A percentile compares a stretch with the other conserved stretches of the same genome.
Evolutionary conservation across 2,797 vertebrate species (phyloP).

Genomic region (Microchirus variegatus): DNA sequence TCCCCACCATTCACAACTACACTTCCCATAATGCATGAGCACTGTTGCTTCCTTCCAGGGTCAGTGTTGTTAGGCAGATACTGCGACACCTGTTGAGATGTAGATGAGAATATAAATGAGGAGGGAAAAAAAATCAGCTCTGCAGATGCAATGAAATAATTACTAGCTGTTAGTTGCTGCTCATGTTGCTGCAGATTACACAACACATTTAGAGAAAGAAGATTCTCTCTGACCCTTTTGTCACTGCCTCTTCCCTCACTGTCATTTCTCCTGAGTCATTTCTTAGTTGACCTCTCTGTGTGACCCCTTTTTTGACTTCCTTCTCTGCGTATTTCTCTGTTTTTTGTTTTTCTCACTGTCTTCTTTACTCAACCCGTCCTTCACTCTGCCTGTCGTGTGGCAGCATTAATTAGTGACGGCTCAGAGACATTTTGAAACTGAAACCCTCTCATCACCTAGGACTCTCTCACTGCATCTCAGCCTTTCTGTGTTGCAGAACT

Average conservation of each 20-base stretch:
- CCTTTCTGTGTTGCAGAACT: constrained; percentile 17
- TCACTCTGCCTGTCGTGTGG: constrained; percentile 50
- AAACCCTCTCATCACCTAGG: constrained; percentile 25
- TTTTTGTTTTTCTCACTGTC: constrained; percentile 24
- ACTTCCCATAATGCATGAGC: constrained; percentile 67
- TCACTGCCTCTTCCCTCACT: constrained; percentile 1
- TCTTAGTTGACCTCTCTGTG: constrained; percentile 13
- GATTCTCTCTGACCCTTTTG: constrained; percentile 20
- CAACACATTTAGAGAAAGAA: constrained; percentile 7
- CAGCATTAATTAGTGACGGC: constrained; percentile 54
- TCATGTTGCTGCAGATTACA: constrained; percentile 8
- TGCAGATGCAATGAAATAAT: constrained; percentile 17
- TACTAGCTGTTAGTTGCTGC: background rate
- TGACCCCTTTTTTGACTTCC: background rate
- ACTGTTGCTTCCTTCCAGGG: constrained; percentile 50
- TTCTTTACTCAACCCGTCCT: constrained; percentile 44
- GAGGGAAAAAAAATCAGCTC: background rate
- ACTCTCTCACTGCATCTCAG: constrained; percentile 50
- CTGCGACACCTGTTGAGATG: constrained; percentile 5
- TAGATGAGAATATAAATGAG: background rate
- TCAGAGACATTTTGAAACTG: constrained; percentile 25
- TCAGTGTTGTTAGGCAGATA: constrained; percentile 8
- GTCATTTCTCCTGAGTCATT: constrained; percentile 26
- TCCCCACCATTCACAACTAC: constrained; percentile 53
- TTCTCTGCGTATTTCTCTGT: constrained; percentile 5